Conservation (phyloP, 2,888 invertebrate genomes). For the Halictus quadricinctus region DNA sequence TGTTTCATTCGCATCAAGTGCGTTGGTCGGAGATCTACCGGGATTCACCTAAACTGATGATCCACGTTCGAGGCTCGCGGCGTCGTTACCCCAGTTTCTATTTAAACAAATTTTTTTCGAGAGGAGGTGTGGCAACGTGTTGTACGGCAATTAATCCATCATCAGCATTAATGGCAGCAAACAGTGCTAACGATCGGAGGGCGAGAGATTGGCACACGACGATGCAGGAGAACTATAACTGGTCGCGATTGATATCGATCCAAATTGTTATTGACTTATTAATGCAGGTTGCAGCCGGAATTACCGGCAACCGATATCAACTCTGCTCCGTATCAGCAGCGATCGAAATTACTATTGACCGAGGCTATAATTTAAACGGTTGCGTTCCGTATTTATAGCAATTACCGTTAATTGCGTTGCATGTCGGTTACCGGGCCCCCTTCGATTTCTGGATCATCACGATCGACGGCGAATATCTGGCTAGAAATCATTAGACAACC, state of each 20-base stretch:
- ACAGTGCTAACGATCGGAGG: neutral
- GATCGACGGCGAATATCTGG: neutral
- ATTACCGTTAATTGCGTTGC: slow-evolving; percentile 10
- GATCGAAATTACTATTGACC: slow-evolving; percentile 15
- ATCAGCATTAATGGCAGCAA: neutral
- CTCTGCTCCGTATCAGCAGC: neutral
- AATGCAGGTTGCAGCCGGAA: slow-evolving; percentile 15
- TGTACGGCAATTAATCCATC: slow-evolving; percentile 2
- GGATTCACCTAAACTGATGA: neutral
- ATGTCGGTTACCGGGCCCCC: slow-evolving; percentile 2
- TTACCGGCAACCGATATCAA: slow-evolving; percentile 13
- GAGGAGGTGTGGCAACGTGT: neutral
- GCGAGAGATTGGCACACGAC: neutral
- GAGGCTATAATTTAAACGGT: slow-evolving; percentile 4
- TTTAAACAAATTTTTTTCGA: neutral
- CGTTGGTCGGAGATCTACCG: neutral
- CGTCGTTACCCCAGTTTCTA: slow-evolving; percentile 26
- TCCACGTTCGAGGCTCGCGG: neutral
- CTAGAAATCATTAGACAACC: slow-evolving; percentile 5
- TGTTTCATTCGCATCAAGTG: neutral
- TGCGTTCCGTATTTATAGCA: slow-evolving; percentile 18
- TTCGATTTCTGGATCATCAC: neutral
- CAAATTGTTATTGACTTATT: slow-evolving; percentile 3
- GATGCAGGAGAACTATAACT: neutral
- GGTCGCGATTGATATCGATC: slow-evolving; percentile 9